phyloP scores from a whole-genome alignment of 2,888 invertebrate genomes.

The Microdon myrmicae region DNA sequence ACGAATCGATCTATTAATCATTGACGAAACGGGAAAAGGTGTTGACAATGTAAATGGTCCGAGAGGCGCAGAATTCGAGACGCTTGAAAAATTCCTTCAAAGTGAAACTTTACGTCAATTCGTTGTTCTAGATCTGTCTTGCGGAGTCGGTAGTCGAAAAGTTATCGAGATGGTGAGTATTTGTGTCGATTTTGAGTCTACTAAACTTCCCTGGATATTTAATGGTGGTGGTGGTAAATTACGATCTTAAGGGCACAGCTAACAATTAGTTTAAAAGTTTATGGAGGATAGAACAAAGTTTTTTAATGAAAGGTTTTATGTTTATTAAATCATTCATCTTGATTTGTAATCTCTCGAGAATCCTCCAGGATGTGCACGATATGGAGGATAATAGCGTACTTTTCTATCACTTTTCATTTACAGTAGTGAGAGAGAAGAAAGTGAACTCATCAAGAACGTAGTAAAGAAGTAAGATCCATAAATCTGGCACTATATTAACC shows the following conservation, averaged over 20 bases:
- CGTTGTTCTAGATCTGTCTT: slow-evolving; percentile 62
- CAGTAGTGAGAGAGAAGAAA: too few relatives aligned
- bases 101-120: slow-evolving; percentile 61
- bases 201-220: background rate
- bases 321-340: background rate
- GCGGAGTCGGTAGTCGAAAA: slow-evolving; percentile 61
- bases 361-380: too few relatives aligned
- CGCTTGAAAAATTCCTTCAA: slow-evolving; percentile 55
- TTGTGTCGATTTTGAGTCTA: too few relatives aligned
- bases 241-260: background rate
- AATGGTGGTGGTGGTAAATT: background rate
- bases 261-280: slow-evolving; percentile 8
- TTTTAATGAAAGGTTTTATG: slow-evolving; percentile 1
- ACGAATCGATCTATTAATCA: slow-evolving; percentile 58
- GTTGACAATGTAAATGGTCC: slow-evolving; percentile 19
- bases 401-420: too few relatives aligned
- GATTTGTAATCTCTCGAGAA: too few relatives aligned
- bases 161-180: slow-evolving; percentile 63
- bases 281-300: too few relatives aligned
- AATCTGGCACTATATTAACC: too few relatives aligned
- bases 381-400: too few relatives aligned
- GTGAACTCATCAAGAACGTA: too few relatives aligned
- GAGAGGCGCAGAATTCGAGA: slow-evolving; percentile 16
- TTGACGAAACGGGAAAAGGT: slow-evolving; percentile 29
- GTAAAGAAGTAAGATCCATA: too few relatives aligned